Base-by-base conservation (phyloP, 2,113 vertebrate species). In the Oplegnathus fasciatus region DNA sequence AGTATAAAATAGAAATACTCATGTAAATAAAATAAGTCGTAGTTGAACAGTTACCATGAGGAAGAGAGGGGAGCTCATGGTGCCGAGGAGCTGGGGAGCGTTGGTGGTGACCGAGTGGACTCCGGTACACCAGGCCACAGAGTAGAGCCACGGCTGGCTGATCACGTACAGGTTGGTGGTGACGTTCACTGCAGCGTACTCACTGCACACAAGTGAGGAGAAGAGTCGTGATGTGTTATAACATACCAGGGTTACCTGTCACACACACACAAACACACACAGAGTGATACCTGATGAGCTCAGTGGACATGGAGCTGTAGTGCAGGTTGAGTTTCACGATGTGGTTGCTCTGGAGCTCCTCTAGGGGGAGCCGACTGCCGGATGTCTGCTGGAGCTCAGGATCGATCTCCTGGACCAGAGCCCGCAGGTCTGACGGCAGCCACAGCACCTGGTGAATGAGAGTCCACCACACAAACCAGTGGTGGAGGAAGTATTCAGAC, bases 51-150 rank as follows among this genome's bases (percentile, higher is more conserved):
- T 72, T 91, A 98, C 98, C 97, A 98, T 97, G 90, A 97, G 96
- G 88, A 97, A 97, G 26, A 96, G 93, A 0, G 98, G 97, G 9
- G 80, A 74, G 5, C 17, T 92, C 73, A 98, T 85, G 22, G 84
- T 61, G 48, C 88, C 92, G 67, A 99, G 96, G 0, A 78, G 60
- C 34, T 97, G 94, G 5, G 97, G 91, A 0, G 95, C 87, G 32
- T 99, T 97, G 14, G 97, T 98, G 84, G 97, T 98, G 88, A 99
- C 97, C 0, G 97, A 98, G 40, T 97, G 94, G 72, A 95, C 96
- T 0, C 96, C 97, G 0, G 92, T 83, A 67, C 98, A 99, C 98
- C 98, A 99, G 0, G 96, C 97, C 93, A 99, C 86, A 2, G 98
- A 98, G 93, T 94, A 98, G 44, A 99, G 96, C 98, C 98, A 99